A percentile compares a stretch with the other conserved stretches of the same genome.
Conservation (phyloP, 2,113 vertebrate species). For the Cyanocitta stelleri region DNA sequence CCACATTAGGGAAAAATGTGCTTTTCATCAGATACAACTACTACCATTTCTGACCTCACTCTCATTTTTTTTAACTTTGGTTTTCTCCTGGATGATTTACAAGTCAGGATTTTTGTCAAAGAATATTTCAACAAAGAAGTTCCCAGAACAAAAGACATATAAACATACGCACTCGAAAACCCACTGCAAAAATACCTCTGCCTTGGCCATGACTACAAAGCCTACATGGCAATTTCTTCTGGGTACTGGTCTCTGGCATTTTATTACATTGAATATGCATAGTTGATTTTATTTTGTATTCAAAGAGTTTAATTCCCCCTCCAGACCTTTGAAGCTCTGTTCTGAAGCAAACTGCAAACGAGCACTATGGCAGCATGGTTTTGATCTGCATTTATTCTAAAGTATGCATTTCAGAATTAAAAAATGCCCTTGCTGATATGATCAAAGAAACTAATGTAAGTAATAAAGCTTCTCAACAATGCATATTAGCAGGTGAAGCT, state of each 20-base stretch:
- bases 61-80: neutral
- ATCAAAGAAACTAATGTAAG: constrained; percentile 7
- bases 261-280: constrained; percentile 5
- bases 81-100: neutral
- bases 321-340: constrained; percentile 5
- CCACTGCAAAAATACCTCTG: neutral
- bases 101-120: neutral
- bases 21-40: neutral
- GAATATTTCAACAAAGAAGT: neutral
- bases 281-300: constrained; percentile 37
- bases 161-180: neutral
- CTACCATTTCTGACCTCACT: neutral
- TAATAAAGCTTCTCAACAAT: neutral
- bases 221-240: neutral
- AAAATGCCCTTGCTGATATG: neutral
- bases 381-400: neutral
- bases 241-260: neutral
- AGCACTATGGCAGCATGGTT: neutral
- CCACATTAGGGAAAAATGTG: neutral
- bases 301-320: constrained; percentile 2
- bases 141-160: neutral
- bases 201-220: constrained; percentile 4
- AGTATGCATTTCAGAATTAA: neutral
- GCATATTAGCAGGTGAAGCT: neutral
- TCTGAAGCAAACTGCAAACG: constrained; percentile 20